These are phyloP conservation scores for Anagyrus pseudococci DNA, from an alignment of 2,888 invertebrate species.

Conservation along the genomic window DNA sequence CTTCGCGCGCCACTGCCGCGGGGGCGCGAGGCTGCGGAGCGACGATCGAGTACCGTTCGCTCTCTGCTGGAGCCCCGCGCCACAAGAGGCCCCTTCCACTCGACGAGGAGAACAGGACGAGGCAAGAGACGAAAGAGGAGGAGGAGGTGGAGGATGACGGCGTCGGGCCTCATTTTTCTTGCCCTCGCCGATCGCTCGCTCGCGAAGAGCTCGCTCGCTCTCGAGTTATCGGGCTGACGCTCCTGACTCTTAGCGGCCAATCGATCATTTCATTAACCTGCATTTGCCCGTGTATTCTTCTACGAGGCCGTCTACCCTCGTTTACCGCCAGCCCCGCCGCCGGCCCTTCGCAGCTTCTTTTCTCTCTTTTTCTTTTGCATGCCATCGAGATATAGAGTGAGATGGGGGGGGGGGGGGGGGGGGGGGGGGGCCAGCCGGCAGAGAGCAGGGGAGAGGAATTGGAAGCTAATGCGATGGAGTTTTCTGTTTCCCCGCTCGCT, in stretches of 20 bases:
- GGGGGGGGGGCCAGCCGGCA: too few species aligned
- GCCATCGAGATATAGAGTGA: too few species aligned
- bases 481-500: not conserved
- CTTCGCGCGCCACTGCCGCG: constrained; percentile 4
- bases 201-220: constrained; percentile 1
- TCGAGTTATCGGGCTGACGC: constrained; percentile 32
- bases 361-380: constrained; percentile 12
- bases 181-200: constrained; percentile 1
- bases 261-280: constrained; percentile 38
- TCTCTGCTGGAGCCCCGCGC: constrained; percentile 17
- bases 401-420: too few species aligned
- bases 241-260: constrained; percentile 28
- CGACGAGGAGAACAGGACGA: constrained; percentile 3
- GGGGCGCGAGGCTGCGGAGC: constrained; percentile 4
- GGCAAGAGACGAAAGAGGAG: too few species aligned
- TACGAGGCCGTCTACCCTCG: not conserved
- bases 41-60: constrained; percentile 38
- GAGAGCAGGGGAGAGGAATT: constrained; percentile 15
- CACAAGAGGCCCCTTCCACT: constrained; percentile 7
- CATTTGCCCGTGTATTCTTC: constrained; percentile 12
- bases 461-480: constrained; percentile 23
- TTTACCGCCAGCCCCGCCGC: not conserved
- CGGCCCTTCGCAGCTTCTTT: too few species aligned
- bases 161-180: too few species aligned
- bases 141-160: too few species aligned